These are phyloP conservation scores for Acanthaster planci DNA, from an alignment of 35 echinoderm and acorn worm genomes.

Conservation along the genomic window DNA sequence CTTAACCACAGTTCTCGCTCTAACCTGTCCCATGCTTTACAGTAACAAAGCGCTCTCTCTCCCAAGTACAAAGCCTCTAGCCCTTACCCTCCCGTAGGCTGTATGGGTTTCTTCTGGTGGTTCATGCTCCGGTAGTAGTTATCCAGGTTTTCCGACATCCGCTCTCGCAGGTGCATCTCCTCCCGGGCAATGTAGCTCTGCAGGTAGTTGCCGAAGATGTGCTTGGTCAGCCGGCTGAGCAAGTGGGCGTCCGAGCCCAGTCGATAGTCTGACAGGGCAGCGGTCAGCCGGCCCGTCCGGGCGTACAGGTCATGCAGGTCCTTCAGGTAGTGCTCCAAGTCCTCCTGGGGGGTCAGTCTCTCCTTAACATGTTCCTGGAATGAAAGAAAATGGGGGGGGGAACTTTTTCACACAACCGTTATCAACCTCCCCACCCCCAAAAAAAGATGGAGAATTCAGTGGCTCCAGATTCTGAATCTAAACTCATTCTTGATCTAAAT, in stretches of 20 bases:
- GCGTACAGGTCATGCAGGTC: constrained; percentile 74
- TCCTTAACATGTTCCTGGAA: constrained; percentile 70
- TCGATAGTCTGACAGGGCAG: constrained; percentile 56
- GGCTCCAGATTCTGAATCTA: no score
- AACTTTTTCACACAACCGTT: no score
- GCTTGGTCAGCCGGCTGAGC: constrained; percentile 75
- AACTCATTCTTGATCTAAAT: no score
- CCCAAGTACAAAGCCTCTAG: neutral
- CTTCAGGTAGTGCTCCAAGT: constrained; percentile 72
- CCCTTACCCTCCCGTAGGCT: constrained; percentile 60
- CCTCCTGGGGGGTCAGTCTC: constrained; percentile 36
- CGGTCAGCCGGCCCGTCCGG: constrained; percentile 73
- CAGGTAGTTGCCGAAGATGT: constrained; percentile 83
- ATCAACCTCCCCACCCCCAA: no score
- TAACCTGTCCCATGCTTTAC: no score
- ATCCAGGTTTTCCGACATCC: constrained; percentile 87
- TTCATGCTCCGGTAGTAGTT: constrained; percentile 66
- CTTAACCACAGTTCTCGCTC: no score
- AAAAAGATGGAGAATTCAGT: no score
- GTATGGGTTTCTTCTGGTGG: constrained; percentile 73
- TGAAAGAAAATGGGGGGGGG: neutral
- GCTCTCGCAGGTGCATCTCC: constrained; percentile 64
- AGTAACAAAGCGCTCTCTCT: no score
- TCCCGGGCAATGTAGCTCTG: constrained; percentile 71
- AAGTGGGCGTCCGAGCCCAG: constrained; percentile 94